phyloP scores from a whole-genome alignment of 1,140 invertebrate species.

The Drosophila kikkawai region DNA sequence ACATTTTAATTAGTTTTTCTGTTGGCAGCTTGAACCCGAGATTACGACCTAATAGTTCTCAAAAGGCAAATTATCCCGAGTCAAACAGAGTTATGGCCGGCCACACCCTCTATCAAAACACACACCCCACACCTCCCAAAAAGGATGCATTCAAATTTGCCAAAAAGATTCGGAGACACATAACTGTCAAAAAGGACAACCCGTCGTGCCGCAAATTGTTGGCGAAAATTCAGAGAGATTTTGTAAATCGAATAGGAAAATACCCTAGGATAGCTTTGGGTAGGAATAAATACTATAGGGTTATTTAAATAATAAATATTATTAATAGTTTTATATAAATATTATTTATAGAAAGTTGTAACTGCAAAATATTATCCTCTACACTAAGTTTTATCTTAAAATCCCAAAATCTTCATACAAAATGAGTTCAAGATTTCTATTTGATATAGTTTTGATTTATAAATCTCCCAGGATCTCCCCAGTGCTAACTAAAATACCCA shows the following conservation, averaged over 20 bases:
- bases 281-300: background rate
- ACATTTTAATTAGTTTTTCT: slow-evolving; percentile 74
- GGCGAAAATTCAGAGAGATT: background rate
- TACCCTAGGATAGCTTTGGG: background rate
- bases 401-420: accelerated
- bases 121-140: background rate
- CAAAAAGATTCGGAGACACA: slow-evolving; percentile 40
- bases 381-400: background rate
- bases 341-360: background rate
- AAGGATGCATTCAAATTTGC: slow-evolving; percentile 51
- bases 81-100: slow-evolving; percentile 25
- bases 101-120: slow-evolving; percentile 47
- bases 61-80: slow-evolving; percentile 39
- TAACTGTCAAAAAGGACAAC: slow-evolving; percentile 54
- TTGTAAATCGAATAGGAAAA: slow-evolving; percentile 2
- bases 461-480: background rate
- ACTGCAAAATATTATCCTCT: too few relatives aligned
- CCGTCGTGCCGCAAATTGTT: slow-evolving; percentile 58
- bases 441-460: background rate
- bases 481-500: background rate
- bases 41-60: slow-evolving; percentile 51
- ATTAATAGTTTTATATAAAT: too few relatives aligned
- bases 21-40: slow-evolving; percentile 46
- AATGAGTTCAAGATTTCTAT: background rate
- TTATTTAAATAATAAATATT: background rate